Conservation (phyloP, 2,797 vertebrate species). For the Microctenopoma steveboyesi region DNA sequence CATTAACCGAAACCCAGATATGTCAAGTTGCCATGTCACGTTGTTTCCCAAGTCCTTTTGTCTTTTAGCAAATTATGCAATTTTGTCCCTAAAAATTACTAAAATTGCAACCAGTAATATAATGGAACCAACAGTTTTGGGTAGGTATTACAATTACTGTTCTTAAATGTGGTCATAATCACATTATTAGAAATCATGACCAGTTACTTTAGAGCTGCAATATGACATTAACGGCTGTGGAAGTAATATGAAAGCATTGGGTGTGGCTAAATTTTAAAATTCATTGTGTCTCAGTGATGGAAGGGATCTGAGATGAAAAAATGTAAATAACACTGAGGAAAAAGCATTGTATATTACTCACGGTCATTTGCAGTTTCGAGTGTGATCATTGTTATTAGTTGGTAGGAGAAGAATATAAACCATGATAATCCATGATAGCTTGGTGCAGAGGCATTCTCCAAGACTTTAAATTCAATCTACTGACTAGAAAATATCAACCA, state of each 20-base stretch:
- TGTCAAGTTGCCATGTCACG: slow-evolving; percentile 27
- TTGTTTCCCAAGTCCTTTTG: slow-evolving; percentile 18
- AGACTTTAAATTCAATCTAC: slow-evolving; percentile 17
- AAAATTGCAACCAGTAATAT: slow-evolving; percentile 3
- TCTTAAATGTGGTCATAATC: neutral
- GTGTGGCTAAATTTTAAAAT: slow-evolving; percentile 1
- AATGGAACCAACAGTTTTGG: neutral
- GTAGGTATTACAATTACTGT: neutral
- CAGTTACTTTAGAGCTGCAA: neutral
- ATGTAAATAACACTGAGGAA: neutral
- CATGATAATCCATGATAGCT: neutral
- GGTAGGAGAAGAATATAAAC: slow-evolving; percentile 16
- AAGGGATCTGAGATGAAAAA: neutral
- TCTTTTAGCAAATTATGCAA: slow-evolving; percentile 15
- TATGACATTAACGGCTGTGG: neutral
- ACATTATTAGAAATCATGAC: slow-evolving; percentile 4
- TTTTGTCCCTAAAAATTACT: slow-evolving; percentile 10
- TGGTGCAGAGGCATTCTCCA: slow-evolving; percentile 2
- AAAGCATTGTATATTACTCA: neutral
- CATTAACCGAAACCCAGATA: slow-evolving; percentile 48
- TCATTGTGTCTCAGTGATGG: neutral
- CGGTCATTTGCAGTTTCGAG: neutral
- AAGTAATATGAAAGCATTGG: neutral
- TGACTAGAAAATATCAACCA: neutral
- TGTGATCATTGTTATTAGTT: slow-evolving; percentile 29